Percentiles rank a stretch among this genome's conserved stretches.
Conservation (phyloP, 2,797 vertebrate genomes). For the Lagodon rhomboides region DNA sequence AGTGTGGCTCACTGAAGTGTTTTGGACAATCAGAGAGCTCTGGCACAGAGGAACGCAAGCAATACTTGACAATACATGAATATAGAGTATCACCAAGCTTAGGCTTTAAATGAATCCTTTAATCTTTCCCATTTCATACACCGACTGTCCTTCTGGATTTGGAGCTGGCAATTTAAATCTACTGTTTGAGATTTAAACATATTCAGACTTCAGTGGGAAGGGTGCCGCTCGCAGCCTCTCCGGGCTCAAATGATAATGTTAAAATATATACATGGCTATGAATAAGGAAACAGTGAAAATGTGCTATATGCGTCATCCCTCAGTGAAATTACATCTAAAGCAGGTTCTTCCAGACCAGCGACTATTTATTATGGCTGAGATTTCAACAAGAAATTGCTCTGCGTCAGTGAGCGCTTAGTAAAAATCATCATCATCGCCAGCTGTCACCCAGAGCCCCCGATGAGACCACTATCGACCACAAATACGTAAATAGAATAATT, state of each 20-base stretch:
- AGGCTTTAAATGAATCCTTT: neutral
- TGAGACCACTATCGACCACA: neutral
- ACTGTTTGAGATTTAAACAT: conserved; percentile 38
- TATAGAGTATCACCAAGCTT: neutral
- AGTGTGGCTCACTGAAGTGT: neutral
- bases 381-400: neutral
- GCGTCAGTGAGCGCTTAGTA: neutral
- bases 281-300: conserved; percentile 6
- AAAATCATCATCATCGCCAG: neutral
- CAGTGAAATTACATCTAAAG: neutral
- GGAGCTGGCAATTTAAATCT: conserved; percentile 2
- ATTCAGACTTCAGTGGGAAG: conserved; percentile 23
- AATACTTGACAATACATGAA: neutral
- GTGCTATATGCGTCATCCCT: neutral
- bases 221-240: conserved; percentile 2
- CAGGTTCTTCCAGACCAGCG: neutral
- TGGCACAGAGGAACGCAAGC: neutral
- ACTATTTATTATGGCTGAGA: conserved; percentile 11
- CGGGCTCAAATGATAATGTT: conserved; percentile 19
- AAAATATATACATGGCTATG: conserved; percentile 13
- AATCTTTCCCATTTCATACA: neutral
- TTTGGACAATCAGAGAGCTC: neutral
- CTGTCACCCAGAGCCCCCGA: neutral
- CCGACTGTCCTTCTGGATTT: neutral
- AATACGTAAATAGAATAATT: conserved; percentile 3